Base-by-base conservation (phyloP, 2,888 invertebrate genomes). In the Dryobotodes eremita region DNA sequence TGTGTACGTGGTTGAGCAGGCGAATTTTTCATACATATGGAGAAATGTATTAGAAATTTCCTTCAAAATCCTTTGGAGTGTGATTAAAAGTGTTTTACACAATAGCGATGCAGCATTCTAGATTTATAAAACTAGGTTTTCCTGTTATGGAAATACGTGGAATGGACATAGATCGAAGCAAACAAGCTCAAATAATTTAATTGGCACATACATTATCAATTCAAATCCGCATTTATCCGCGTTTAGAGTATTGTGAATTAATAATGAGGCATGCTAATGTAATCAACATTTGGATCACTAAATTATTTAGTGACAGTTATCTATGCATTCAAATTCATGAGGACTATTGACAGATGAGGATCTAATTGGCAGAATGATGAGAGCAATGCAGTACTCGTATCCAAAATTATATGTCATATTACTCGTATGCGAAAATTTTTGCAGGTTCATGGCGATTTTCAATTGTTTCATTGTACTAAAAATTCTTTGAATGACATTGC, bases 251-350 rank as follows among this genome's bases (percentile, higher is more conserved):
- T 64, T 82, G 57, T 48, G 23, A 65, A 76, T 80, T n/a, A 65
- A n/a, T 70, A 70, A 82, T 70, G 76, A 70, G 59, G 17, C 11
- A 64, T n/a, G 68, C 15, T 48, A 82, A 75, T 59, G 69, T 75
- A 64, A 59, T 70, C 36, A 65, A 20, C 23, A 8, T 65, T 57
- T 70, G 46, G 2, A 76, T 20, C 77, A 26, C 48, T 80, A 31
- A 57, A 82, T 82, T 76, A 76, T 59, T 53, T 80, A 80, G 53
- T 46, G n/a, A 31, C n/a, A 64, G 50, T 31, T 74, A 36, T 36
- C 13, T 46, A 46, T 46, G 57, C 31, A 50, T 65, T 53, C n/a
- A 42, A 23, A 26, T 31, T 36, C 66, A 36, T 59, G 17, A 0
- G 5, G 15, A 26, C 23, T 53, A 66, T 48, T 79, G 31, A 31